These are phyloP conservation scores for Drosophila murphyi DNA, from an alignment of 1,140 invertebrate genomes.

Conservation along the genomic window DNA sequence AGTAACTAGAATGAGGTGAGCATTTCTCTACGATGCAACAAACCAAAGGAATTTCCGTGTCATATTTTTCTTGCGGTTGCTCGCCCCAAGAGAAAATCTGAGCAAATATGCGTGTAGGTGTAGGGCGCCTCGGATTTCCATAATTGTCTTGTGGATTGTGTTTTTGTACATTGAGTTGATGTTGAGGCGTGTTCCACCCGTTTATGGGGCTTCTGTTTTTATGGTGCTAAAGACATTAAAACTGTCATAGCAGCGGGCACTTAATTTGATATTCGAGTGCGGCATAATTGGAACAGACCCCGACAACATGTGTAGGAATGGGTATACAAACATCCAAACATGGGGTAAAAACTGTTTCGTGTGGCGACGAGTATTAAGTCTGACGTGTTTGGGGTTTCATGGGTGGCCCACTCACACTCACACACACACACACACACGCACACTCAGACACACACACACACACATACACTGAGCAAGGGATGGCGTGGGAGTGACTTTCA, in stretches of 20 bases:
- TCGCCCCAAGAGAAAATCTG: slow-evolving; percentile 6
- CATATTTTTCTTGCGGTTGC: slow-evolving; percentile 35
- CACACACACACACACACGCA: slow-evolving; percentile 40
- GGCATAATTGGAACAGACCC: slow-evolving; percentile 74
- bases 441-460: slow-evolving; percentile 44
- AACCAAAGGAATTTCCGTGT: slow-evolving; percentile 57
- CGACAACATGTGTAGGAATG: slow-evolving; percentile 46
- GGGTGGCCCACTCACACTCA: slow-evolving; percentile 57
- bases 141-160: slow-evolving; percentile 42
- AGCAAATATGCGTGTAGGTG: slow-evolving; percentile 52
- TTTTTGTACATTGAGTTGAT: slow-evolving; percentile 1
- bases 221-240: slow-evolving; percentile 79
- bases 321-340: slow-evolving; percentile 34
- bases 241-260: slow-evolving; percentile 77
- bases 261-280: slow-evolving; percentile 79
- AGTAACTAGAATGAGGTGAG: slow-evolving; percentile 27
- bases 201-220: slow-evolving; percentile 61
- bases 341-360: slow-evolving; percentile 31
- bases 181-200: slow-evolving; percentile 30
- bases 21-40: slow-evolving; percentile 38
- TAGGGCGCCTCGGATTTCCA: slow-evolving; percentile 58
- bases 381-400: slow-evolving; percentile 60
- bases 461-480: background rate
- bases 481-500: slow-evolving; percentile 57
- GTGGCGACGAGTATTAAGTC: slow-evolving; percentile 53